These are phyloP conservation scores for Exaiptasia diaphana DNA, from an alignment of 64 coral and sea anemone genomes.

Conservation along the genomic window DNA sequence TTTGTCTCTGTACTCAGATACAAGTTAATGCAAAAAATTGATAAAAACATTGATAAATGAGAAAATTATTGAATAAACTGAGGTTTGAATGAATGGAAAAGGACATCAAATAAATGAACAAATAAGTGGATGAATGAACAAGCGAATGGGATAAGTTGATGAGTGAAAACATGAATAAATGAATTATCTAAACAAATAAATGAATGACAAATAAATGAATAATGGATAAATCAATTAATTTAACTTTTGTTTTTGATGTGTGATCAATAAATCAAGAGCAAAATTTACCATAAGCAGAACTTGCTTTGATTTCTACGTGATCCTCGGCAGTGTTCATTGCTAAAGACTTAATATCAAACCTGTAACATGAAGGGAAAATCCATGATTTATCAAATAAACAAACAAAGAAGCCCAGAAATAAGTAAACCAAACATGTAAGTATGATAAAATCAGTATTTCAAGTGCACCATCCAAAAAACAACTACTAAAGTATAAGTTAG, in stretches of 20 bases:
- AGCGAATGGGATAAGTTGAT: no score
- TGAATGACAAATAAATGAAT: not conserved
- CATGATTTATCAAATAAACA: not conserved
- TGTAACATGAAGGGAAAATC: slow-evolving; percentile 1
- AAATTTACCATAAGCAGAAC: not conserved
- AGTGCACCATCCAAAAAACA: not conserved
- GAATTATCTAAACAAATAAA: not conserved
- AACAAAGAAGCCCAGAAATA: not conserved
- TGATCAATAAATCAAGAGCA: no score
- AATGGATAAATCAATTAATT: not conserved
- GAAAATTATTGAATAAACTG: not conserved
- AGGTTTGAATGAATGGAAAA: not conserved
- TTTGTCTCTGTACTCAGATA: not conserved
- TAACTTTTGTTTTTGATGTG: no score
- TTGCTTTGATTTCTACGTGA: slow-evolving; percentile 58
- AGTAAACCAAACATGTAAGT: not conserved
- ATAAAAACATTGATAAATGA: not conserved
- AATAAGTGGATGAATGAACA: no score
- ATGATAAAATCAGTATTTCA: not conserved
- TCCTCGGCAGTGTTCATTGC: slow-evolving; percentile 23
- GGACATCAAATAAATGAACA: not conserved
- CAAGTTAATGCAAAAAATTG: not conserved
- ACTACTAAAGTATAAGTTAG: not conserved
- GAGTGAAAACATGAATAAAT: not conserved
- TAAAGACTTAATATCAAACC: slow-evolving; percentile 81